phyloP scores from a whole-genome alignment of 2,113 vertebrate genomes.

The Tragulus kanchil region DNA sequence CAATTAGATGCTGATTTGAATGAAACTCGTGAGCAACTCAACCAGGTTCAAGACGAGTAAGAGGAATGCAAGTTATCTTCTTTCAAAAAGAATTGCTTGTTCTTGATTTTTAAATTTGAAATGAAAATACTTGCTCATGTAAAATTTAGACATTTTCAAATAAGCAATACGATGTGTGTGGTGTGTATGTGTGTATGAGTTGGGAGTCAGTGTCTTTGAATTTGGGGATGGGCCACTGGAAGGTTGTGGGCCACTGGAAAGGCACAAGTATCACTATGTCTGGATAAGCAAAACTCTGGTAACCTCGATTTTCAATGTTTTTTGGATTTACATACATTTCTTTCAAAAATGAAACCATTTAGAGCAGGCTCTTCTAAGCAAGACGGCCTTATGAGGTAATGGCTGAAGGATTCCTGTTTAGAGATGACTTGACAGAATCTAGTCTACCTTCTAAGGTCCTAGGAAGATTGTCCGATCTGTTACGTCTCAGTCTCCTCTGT shows the following conservation, averaged over 20 bases:
- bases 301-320: not conserved
- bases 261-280: not conserved
- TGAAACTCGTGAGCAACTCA: slow-evolving; percentile 88
- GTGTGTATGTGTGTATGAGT: no score
- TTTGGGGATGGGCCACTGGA: not conserved
- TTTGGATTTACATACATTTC: not conserved
- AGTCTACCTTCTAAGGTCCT: not conserved
- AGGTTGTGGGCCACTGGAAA: not conserved
- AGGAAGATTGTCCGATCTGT: not conserved
- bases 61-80: slow-evolving; percentile 85
- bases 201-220: not conserved
- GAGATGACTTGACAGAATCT: not conserved
- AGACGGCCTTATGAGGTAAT: not conserved
- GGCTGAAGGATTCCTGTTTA: not conserved
- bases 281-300: not conserved
- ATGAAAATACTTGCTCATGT: slow-evolving; percentile 47
- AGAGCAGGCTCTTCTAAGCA: not conserved
- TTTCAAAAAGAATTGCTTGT: slow-evolving; percentile 52
- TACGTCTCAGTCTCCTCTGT: not conserved
- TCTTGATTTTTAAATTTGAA: slow-evolving; percentile 70
- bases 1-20: slow-evolving; percentile 90
- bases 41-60: slow-evolving; percentile 93
- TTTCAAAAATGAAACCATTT: not conserved
- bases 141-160: slow-evolving; percentile 51
- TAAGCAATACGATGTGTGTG: not conserved